A percentile compares a stretch with the other conserved stretches of the same genome.
Conservation (phyloP, 2,797 vertebrate species). For the Picus viridis region DNA sequence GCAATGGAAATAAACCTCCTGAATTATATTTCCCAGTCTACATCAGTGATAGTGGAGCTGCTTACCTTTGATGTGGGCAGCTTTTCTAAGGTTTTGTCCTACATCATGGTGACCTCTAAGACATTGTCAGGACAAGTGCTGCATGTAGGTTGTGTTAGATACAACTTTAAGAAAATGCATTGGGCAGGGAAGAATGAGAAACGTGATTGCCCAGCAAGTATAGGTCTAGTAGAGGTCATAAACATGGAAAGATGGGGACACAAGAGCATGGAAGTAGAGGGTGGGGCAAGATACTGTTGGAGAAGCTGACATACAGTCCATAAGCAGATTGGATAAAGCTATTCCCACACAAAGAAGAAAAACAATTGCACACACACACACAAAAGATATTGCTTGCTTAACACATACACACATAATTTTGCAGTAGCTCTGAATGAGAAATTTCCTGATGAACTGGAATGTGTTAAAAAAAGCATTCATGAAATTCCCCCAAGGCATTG, state of each 20-base stretch:
- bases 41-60: background rate
- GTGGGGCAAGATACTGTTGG: background rate
- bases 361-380: rapidly evolving
- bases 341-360: background rate
- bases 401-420: background rate
- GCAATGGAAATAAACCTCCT: background rate
- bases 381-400: background rate
- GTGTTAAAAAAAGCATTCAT: background rate
- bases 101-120: background rate
- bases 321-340: background rate
- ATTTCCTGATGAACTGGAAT: background rate
- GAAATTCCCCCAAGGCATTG: background rate
- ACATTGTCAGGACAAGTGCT: background rate
- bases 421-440: background rate
- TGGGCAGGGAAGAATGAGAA: background rate
- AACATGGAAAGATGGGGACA: background rate
- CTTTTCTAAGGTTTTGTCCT: background rate
- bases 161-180: background rate
- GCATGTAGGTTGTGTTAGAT: background rate
- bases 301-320: background rate
- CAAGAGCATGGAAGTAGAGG: background rate
- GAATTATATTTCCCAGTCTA: background rate
- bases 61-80: background rate
- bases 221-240: background rate
- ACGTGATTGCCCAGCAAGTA: background rate